Conservation (phyloP, 1,140 invertebrate genomes). For the Trichonephila inaurata region DNA sequence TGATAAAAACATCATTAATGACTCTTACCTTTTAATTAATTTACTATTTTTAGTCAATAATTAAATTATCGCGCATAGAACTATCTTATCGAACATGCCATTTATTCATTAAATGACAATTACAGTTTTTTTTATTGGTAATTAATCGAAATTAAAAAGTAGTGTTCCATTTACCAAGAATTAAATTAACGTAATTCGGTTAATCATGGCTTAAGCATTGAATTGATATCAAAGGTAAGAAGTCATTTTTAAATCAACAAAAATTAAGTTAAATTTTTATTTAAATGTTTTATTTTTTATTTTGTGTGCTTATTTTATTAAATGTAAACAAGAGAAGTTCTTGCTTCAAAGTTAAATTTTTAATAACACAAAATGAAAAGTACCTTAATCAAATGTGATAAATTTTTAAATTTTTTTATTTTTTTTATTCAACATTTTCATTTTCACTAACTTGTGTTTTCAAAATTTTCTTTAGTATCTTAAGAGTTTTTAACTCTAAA, state of each 20-base stretch:
- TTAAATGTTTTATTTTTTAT: not conserved
- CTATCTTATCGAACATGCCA: not conserved
- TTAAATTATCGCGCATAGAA: not conserved
- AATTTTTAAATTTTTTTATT: too few relatives aligned
- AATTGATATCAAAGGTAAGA: not conserved
- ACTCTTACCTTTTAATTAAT: not conserved
- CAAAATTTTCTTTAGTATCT: too few relatives aligned
- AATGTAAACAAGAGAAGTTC: not conserved
- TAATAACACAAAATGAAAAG: too few relatives aligned
- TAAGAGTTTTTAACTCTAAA: too few relatives aligned
- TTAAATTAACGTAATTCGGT: not conserved
- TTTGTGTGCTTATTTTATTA: not conserved
- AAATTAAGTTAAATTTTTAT: too few relatives aligned
- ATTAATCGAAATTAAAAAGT: not conserved
- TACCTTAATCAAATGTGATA: too few relatives aligned
- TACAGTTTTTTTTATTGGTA: not conserved
- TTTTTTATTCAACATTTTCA: too few relatives aligned
- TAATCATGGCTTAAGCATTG: not conserved
- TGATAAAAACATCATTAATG: not conserved
- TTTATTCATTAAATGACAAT: not conserved
- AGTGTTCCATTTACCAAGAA: not conserved
- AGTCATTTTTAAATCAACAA: not conserved
- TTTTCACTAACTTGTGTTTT: too few relatives aligned
- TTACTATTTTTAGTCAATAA: not conserved
- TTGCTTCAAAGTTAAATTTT: too few relatives aligned